Conservation (phyloP, 2,797 vertebrate genomes). For the Enoplosus armatus region DNA sequence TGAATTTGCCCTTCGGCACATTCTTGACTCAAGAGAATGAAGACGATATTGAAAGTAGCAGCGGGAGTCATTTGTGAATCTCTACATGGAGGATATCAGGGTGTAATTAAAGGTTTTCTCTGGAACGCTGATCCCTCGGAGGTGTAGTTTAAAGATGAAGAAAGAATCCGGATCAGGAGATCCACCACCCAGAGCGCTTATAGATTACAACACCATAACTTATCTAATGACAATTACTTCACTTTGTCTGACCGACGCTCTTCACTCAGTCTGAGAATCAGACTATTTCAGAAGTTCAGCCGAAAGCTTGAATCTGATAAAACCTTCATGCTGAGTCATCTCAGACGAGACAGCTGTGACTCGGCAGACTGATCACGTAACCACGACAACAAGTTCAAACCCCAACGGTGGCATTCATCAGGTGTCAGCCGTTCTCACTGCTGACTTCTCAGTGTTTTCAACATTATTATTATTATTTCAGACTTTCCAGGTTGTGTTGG, state of each 20-base stretch:
- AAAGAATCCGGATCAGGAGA: background rate
- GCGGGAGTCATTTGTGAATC: background rate
- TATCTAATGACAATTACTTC: background rate
- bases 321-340: constrained; percentile 10
- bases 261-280: background rate
- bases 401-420: background rate
- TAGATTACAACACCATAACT: background rate
- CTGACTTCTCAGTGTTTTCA: too few species aligned
- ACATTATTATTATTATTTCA: too few species aligned
- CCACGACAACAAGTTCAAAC: background rate
- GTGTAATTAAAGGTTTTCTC: constrained; percentile 17
- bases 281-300: background rate
- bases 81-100: background rate
- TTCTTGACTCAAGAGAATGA: background rate
- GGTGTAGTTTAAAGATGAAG: background rate
- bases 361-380: constrained; percentile 15
- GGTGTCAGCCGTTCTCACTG: too few species aligned
- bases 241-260: background rate
- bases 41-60: constrained; percentile 3
- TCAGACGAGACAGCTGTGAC: constrained; percentile 4
- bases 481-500: too few species aligned
- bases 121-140: background rate
- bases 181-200: background rate
- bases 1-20: constrained; percentile 21
- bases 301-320: background rate